These are phyloP conservation scores for Microplitis demolitor DNA, from an alignment of 1,140 invertebrate species.

Conservation along the genomic window DNA sequence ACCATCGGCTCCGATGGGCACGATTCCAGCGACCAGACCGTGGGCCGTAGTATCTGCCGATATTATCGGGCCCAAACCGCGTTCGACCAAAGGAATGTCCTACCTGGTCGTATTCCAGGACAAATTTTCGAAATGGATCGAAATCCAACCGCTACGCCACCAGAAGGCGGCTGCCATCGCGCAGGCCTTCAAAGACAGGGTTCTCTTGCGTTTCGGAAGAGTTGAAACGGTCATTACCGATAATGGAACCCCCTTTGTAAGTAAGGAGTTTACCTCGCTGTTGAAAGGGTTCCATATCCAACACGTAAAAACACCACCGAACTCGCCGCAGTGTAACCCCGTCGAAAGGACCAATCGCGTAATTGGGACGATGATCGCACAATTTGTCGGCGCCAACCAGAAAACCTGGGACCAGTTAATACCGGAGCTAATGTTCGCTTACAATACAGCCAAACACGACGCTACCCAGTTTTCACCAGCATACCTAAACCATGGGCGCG, in stretches of 20 bases:
- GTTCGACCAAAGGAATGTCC: neutral
- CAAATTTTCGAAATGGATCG: conserved; percentile 26
- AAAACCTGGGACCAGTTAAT: conserved; percentile 47
- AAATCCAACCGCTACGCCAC: conserved; percentile 25
- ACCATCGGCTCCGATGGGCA: conserved; percentile 2
- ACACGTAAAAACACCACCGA: conserved; percentile 24
- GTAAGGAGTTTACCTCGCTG: conserved; percentile 30
- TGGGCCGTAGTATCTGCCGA: neutral
- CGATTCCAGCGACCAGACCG: neutral
- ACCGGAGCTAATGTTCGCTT: conserved; percentile 41
- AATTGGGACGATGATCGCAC: conserved; percentile 22
- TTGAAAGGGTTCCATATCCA: conserved; percentile 25
- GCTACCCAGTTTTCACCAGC: neutral
- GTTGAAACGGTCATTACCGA: conserved; percentile 48
- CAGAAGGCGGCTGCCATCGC: conserved; percentile 35
- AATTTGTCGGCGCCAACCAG: conserved; percentile 41
- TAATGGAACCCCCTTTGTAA: conserved; percentile 54
- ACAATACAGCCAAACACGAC: conserved; percentile 13
- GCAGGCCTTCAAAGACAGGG: conserved; percentile 33
- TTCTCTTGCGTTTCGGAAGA: conserved; percentile 43
- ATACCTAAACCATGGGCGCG: conserved; percentile 12
- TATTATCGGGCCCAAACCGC: neutral
- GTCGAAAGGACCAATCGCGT: conserved; percentile 19
- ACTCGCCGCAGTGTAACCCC: conserved; percentile 48
- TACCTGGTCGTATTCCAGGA: conserved; percentile 15